Evolutionary conservation across 1,140 invertebrate genomes (phyloP).

Genomic region (Drosophila dunni): DNA sequence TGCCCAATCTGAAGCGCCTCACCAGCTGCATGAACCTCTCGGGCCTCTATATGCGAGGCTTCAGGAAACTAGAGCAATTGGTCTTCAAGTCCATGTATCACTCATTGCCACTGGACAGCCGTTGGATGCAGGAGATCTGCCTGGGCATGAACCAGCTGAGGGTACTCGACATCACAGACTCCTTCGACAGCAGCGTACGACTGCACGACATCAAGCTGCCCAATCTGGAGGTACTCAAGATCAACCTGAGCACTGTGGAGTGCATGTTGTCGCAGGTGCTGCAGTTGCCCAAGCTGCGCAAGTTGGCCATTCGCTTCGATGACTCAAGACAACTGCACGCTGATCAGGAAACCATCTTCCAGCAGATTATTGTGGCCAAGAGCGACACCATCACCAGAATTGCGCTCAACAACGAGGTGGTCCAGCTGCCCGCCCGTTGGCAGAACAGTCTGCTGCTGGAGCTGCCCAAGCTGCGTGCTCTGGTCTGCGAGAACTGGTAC

Average conservation of each 20-base stretch:
- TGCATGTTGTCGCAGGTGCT: slow-evolving; percentile 56
- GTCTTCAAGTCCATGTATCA: slow-evolving; percentile 69
- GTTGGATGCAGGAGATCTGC: slow-evolving; percentile 67
- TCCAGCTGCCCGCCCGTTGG: slow-evolving; percentile 63
- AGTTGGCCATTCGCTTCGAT: slow-evolving; percentile 61
- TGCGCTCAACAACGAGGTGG: slow-evolving; percentile 71
- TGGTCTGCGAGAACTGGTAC: slow-evolving; percentile 69
- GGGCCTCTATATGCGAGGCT: slow-evolving; percentile 50
- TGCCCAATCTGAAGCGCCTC: slow-evolving; percentile 64
- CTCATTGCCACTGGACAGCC: slow-evolving; percentile 61
- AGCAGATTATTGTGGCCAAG: slow-evolving; percentile 69
- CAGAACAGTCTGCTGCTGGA: slow-evolving; percentile 59
- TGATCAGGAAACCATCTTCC: slow-evolving; percentile 71
- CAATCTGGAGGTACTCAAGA: slow-evolving; percentile 66
- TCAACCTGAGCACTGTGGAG: slow-evolving; percentile 67
- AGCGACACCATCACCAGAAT: slow-evolving; percentile 65
- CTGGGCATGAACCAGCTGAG: slow-evolving; percentile 50
- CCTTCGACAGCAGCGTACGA: slow-evolving; percentile 59
- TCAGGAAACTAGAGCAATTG: slow-evolving; percentile 63
- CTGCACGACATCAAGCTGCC: slow-evolving; percentile 65
- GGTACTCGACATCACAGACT: slow-evolving; percentile 67
- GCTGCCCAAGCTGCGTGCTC: slow-evolving; percentile 58
- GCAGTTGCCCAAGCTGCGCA: slow-evolving; percentile 62
- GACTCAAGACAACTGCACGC: slow-evolving; percentile 65
- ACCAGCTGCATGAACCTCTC: slow-evolving; percentile 71